Base-by-base conservation (phyloP, 2,113 vertebrate genomes). In the Istiophorus platypterus region DNA sequence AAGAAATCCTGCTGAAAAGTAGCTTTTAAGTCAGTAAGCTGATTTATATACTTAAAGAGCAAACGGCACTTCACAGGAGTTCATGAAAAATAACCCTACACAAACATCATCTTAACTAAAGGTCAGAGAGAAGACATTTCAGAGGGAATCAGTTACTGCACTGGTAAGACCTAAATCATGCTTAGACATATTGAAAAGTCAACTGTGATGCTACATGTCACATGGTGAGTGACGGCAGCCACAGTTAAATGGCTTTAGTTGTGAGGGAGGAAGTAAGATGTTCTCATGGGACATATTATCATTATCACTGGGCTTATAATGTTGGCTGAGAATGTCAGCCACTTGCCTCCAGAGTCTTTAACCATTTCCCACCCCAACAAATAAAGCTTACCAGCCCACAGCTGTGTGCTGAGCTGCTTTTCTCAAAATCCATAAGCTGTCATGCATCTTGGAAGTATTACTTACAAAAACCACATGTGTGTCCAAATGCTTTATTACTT, bases 21-120 rank as follows among this genome's bases (percentile, higher is more conserved):
- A 76, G 76, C 74, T 72, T 76, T 76, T 34, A 82, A 85, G 80
- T 68, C 64, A 66, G 49, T 86, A 82, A 80, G 83, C 87, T 74
- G 80, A 85, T 87, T 82, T 65, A 79, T 82, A 39, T 20, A 82
- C 59, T 85, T 52, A 42, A 76, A 78, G 63, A 81, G 71, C 62
- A 81, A 80, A 84, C 20, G 52, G 39, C 18, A 49, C 52, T 82
- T 78, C 69, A 81, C 2, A 82, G 37, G 31, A 77, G 9, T 76
- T 82, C 47, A 52, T 56, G 52, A 77, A 66, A 78, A 74, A 80
- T 26, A 80, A 77, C 34, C 61, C 14, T 42, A 2, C 51, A 15
- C 54, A 79, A 78, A 80, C 45, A 59, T 63, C 45, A 37, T 49
- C 58, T 72, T 20, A 71, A 42, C 26, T 17, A 69, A 85, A 85